These are phyloP conservation scores for Eristalis tenax DNA, from an alignment of 2,888 invertebrate genomes.

Conservation along the genomic window DNA sequence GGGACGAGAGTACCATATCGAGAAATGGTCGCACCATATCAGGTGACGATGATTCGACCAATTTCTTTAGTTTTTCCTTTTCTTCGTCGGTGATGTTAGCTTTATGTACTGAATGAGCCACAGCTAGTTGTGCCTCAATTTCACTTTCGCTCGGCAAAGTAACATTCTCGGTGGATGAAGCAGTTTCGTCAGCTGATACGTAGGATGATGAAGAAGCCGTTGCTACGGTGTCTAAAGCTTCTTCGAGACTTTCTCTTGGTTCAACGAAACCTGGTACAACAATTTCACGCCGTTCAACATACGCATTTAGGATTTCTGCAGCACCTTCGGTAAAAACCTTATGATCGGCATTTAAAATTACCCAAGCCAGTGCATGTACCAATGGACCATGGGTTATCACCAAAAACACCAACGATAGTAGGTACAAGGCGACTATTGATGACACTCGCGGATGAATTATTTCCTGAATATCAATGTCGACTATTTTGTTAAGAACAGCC, in stretches of 20 bases:
- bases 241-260: slow-evolving; percentile 89
- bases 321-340: slow-evolving; percentile 87
- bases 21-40: slow-evolving; percentile 85
- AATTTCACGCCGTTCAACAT: slow-evolving; percentile 83
- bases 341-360: slow-evolving; percentile 91
- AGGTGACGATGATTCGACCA: slow-evolving; percentile 75
- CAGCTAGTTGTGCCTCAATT: slow-evolving; percentile 40
- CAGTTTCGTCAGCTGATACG: slow-evolving; percentile 52
- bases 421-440: slow-evolving; percentile 93
- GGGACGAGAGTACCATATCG: slow-evolving; percentile 92
- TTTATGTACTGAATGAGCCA: slow-evolving; percentile 76
- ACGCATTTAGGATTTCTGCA: slow-evolving; percentile 86
- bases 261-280: slow-evolving; percentile 86
- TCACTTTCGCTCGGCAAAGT: slow-evolving; percentile 60
- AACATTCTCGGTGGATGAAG: slow-evolving; percentile 64
- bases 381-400: slow-evolving; percentile 95
- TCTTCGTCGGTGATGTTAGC: slow-evolving; percentile 96
- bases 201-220: slow-evolving; percentile 73
- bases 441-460: slow-evolving; percentile 89
- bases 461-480: slow-evolving; percentile 83
- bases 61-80: slow-evolving; percentile 85
- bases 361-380: slow-evolving; percentile 94
- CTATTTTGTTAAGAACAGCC: slow-evolving; percentile 84
- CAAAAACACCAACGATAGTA: slow-evolving; percentile 96
- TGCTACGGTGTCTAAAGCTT: slow-evolving; percentile 85